These are phyloP conservation scores for Sebastes diploproa DNA, from an alignment of 2,797 vertebrate genomes.

Conservation along the genomic window DNA sequence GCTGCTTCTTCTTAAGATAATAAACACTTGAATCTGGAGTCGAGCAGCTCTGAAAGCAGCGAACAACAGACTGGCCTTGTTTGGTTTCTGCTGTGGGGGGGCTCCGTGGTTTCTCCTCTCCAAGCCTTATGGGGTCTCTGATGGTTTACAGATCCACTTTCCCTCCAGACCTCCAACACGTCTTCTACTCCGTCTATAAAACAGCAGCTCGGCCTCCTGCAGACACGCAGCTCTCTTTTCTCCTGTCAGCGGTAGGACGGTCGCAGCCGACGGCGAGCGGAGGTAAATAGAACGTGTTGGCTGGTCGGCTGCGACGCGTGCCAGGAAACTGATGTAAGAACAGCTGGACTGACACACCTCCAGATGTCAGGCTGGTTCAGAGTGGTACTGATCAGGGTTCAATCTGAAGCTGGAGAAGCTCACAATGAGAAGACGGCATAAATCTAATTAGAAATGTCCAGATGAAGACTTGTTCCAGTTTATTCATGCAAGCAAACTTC, in stretches of 20 bases:
- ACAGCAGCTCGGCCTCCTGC: not conserved
- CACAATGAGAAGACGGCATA: not conserved
- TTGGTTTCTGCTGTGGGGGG: conserved; percentile 12
- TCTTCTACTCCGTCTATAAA: not conserved
- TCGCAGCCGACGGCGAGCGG: not conserved
- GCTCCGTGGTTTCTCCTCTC: not conserved
- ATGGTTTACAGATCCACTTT: conserved; percentile 30
- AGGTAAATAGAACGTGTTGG: not conserved
- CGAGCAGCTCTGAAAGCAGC: not conserved
- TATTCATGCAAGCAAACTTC: no score
- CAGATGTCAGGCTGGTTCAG: not conserved
- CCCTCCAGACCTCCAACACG: not conserved
- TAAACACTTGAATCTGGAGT: not conserved
- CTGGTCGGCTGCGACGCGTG: not conserved
- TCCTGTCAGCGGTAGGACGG: not conserved
- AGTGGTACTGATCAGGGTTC: not conserved
- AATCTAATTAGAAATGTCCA: not conserved
- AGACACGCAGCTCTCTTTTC: not conserved
- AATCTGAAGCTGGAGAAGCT: not conserved
- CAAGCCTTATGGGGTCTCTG: conserved; percentile 27
- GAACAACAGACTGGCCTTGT: not conserved
- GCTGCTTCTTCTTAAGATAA: not conserved
- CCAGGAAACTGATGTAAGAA: conserved; percentile 32
- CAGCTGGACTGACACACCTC: conserved; percentile 1
- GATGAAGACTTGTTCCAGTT: no score